phyloP scores from a whole-genome alignment of 1,140 invertebrate species.

The Pseudomyrmex concolor region DNA sequence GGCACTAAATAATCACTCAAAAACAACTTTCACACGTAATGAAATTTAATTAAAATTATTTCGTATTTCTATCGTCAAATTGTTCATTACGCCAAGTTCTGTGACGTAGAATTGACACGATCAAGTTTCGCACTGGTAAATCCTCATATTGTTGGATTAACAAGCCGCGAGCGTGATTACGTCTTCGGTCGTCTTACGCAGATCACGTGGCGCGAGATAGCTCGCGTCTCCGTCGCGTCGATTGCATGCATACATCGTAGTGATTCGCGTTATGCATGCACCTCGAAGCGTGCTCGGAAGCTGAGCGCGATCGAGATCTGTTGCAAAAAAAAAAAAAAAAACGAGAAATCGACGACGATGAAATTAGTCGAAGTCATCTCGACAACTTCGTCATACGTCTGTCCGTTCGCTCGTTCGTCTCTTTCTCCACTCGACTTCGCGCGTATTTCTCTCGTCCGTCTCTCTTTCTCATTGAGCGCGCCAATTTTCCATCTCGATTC shows the following conservation, averaged over 20 bases:
- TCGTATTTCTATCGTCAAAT: no score
- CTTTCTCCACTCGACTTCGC: constrained; percentile 14
- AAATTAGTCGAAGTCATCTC: constrained; percentile 66
- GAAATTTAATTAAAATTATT: constrained; percentile 4
- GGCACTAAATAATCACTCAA: not conserved
- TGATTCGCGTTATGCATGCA: constrained; percentile 55
- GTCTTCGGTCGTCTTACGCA: not conserved
- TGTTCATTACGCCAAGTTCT: not conserved
- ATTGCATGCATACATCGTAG: not conserved
- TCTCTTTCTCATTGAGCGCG: constrained; percentile 26
- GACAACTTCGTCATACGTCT: constrained; percentile 13
- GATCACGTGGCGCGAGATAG: not conserved
- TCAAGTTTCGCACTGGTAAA: not conserved
- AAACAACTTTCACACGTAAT: not conserved
- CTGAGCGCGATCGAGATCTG: constrained; percentile 8
- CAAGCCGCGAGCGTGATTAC: constrained; percentile 11
- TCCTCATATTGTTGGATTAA: not conserved
- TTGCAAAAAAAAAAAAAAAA: constrained; percentile 36
- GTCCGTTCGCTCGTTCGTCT: not conserved
- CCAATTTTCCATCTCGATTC: constrained; percentile 56
- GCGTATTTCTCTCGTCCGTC: constrained; percentile 32
- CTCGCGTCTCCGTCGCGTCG: not conserved
- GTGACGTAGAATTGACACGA: not conserved
- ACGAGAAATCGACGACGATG: constrained; percentile 48
- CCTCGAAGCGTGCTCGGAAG: constrained; percentile 33